Base-by-base conservation (phyloP, 1,140 invertebrate species). In the Atta texana region DNA sequence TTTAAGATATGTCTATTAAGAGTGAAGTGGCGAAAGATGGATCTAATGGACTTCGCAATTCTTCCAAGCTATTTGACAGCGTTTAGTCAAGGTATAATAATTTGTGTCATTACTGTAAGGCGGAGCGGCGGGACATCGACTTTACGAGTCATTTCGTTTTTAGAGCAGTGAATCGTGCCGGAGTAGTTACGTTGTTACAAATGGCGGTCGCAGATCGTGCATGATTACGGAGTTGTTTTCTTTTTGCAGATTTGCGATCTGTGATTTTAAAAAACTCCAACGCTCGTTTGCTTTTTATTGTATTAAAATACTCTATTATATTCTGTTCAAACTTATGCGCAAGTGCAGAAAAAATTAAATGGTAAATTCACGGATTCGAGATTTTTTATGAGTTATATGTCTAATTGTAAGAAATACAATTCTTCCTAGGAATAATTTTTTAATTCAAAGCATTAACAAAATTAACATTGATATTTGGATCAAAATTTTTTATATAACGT, bases 131-230 rank as follows among this genome's bases (percentile, higher is more conserved):
- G 69, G 44, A 84, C 69, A 51, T 74, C 55, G 80, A 84, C 80
- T 84, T 84, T 84, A 84, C 80, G 69, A 84, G 69, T 75, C 80
- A 84, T 84, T 84, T 84, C 57, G 80, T 84, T 84, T 84, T 84
- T 84, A 84, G 80, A 75, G 28, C 80, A 84, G 18, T 51, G 63
- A 80, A 80, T 80, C 77, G 63, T 39, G 49, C 61, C 28, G 28
- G 76, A 31, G 68, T n/a, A 84, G 24, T 82, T 82, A 82, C 39
- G 80, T 16, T 18, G 55, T 84, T 75, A 74, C 80, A 74, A 84
- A 84, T 61, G 80, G 69, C 69, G 18, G 39, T n/a, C 69, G 69
- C 80, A 84, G 69, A 84, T 84, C 80, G 80, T 55, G 80, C 69
- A 61, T 74, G 80, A 84, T 84, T 75, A 63, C 55, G 12, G 24